phyloP scores from a whole-genome alignment of 2,797 vertebrate species.

The Pangasius djambal region DNA sequence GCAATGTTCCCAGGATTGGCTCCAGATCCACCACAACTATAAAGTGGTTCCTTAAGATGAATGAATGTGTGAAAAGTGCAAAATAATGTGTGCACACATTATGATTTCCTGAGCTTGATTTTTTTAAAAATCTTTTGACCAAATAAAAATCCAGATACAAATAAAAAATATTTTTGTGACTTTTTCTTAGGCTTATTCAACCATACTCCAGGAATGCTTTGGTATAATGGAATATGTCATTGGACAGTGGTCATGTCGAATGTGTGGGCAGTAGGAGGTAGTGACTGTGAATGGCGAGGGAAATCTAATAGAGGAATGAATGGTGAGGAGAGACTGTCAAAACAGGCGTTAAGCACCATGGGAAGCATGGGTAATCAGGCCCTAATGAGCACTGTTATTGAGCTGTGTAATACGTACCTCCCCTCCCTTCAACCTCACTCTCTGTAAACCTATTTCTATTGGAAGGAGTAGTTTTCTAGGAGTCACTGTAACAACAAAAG shows the following conservation, averaged over 20 bases:
- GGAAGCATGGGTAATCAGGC: conserved; percentile 38
- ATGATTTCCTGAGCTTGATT: not conserved
- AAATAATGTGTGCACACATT: not conserved
- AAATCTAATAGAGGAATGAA: conserved; percentile 40
- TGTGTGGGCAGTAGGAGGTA: conserved; percentile 13
- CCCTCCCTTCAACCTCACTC: conserved; percentile 4
- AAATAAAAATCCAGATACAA: conserved; percentile 11
- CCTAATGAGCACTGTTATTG: conserved; percentile 45
- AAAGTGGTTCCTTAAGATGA: conserved; percentile 4
- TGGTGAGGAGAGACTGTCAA: conserved; percentile 18
- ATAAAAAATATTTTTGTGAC: not conserved
- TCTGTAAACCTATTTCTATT: conserved; percentile 16
- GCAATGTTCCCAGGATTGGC: not conserved
- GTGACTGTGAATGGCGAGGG: not conserved
- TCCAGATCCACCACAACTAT: not conserved
- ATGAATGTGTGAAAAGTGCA: not conserved
- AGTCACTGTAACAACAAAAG: conserved; percentile 43
- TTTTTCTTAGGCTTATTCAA: conserved; percentile 41
- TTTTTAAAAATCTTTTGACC: not conserved
- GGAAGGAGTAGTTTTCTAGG: conserved; percentile 25
- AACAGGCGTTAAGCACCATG: conserved; percentile 22
- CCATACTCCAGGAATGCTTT: conserved; percentile 48
- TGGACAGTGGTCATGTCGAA: conserved; percentile 30
- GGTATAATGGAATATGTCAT: conserved; percentile 42
- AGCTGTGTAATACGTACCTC: conserved; percentile 28